phyloP scores from a whole-genome alignment of 2,797 vertebrate species.

The Buceros bicornis region DNA sequence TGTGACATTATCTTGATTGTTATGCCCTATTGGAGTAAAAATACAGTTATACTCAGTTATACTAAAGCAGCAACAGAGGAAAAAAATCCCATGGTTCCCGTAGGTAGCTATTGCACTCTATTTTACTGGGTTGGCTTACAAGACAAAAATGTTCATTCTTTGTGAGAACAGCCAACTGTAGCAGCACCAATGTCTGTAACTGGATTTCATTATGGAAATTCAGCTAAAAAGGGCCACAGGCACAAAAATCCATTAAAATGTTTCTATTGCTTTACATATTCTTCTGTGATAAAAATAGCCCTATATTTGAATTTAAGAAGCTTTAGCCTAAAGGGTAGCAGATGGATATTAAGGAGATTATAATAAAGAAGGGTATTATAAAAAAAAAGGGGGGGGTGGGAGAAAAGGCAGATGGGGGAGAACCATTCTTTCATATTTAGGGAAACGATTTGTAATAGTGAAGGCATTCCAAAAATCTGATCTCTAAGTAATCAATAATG shows the following conservation, averaged over 20 bases:
- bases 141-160: conserved; percentile 48
- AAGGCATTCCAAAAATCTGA: conserved; percentile 29
- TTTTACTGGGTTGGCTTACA: conserved; percentile 50
- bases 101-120: conserved; percentile 9
- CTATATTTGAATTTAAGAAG: conserved; percentile 84
- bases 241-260: conserved; percentile 83
- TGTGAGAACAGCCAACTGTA: conserved; percentile 74
- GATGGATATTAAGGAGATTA: conserved; percentile 86
- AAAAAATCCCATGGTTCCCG: neutral
- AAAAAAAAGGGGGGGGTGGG: conserved; percentile 18
- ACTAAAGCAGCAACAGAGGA: neutral
- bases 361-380: conserved; percentile 79
- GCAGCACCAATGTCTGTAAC: conserved; percentile 76
- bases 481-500: conserved; percentile 10
- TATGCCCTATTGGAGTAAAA: conserved; percentile 17
- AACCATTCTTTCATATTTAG: conserved; percentile 55
- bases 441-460: conserved; percentile 42
- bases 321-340: conserved; percentile 81
- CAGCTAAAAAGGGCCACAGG: conserved; percentile 76
- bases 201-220: conserved; percentile 85
- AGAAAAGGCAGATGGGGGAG: conserved; percentile 28
- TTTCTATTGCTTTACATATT: conserved; percentile 84
- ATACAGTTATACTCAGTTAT: neutral
- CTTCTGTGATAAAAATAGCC: conserved; percentile 83
- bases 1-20: conserved; percentile 2